A percentile compares a stretch with the other conserved stretches of the same genome.
Evolutionary conservation across 2,888 invertebrate species (phyloP).

Genomic region (Limnephilus lunatus): DNA sequence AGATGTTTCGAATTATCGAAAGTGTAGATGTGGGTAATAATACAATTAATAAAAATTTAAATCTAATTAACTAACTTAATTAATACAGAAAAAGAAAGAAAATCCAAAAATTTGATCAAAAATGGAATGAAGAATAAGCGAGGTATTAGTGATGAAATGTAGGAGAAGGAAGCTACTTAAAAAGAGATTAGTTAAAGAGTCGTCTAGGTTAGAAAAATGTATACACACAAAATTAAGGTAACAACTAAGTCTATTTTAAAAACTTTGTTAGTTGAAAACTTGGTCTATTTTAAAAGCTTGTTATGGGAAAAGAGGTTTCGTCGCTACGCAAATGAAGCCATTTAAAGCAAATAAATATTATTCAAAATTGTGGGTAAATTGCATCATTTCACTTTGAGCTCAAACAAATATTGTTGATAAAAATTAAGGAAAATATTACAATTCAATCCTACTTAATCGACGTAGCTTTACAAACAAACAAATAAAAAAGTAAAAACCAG

Average conservation of each 20-base stretch:
- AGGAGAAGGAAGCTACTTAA: not conserved
- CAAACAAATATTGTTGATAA: not conserved
- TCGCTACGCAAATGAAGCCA: not conserved
- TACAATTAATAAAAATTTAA: too few species aligned
- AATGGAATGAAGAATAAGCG: too few species aligned
- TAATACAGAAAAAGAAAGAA: too few species aligned
- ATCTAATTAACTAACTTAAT: too few species aligned
- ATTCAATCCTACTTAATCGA: constrained; percentile 2
- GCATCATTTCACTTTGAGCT: not conserved
- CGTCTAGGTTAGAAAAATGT: not conserved
- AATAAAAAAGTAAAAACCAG: not conserved
- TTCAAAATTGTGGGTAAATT: not conserved
- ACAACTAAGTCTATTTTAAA: too few species aligned
- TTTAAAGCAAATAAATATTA: not conserved
- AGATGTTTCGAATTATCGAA: too few species aligned
- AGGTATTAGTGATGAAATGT: not conserved
- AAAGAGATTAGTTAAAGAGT: not conserved
- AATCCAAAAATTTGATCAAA: too few species aligned
- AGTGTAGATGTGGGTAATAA: too few species aligned
- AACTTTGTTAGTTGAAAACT: too few species aligned
- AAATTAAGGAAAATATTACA: not conserved
- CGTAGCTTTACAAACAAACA: not conserved
- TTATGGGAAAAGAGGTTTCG: not conserved
- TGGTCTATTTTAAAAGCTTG: not conserved
- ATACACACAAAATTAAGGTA: too few species aligned